phyloP scores from a whole-genome alignment of 2,113 vertebrate species.

The Catharus bicknelli region DNA sequence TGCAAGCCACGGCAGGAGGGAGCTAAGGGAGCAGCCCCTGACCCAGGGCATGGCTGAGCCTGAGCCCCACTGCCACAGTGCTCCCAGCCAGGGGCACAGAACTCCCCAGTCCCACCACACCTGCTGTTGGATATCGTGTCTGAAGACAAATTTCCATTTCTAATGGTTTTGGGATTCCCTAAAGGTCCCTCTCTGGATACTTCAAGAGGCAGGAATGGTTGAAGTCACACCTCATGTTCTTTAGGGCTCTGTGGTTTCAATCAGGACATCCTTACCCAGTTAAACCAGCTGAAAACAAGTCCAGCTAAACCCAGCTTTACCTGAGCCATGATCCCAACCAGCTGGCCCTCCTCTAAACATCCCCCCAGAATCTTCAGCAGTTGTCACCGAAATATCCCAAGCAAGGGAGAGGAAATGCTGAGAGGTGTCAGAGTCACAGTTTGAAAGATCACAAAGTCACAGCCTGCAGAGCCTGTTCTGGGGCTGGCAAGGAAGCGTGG shows the following conservation, averaged over 20 bases:
- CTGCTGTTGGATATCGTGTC: fast-evolving
- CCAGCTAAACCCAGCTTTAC: neutral
- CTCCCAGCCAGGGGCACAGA: neutral
- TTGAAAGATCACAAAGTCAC: neutral
- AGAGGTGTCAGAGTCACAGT: neutral
- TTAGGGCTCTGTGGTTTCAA: neutral
- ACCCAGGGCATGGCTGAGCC: fast-evolving
- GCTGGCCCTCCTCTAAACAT: neutral
- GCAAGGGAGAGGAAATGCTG: neutral
- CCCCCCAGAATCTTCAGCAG: neutral
- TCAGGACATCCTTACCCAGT: neutral
- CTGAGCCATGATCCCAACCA: neutral
- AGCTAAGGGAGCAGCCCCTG: neutral
- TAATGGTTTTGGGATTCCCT: neutral
- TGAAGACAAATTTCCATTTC: neutral
- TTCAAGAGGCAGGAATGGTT: neutral
- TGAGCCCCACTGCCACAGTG: neutral
- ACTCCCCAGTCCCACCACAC: neutral
- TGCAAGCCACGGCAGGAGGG: neutral
- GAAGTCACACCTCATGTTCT: neutral
- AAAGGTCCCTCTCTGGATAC: neutral
- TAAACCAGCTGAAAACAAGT: neutral
- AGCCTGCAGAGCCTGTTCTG: neutral
- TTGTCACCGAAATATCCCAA: neutral
- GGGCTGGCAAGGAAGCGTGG: neutral